phyloP scores from a whole-genome alignment of 2,888 invertebrate genomes.

The Geophilus truncorum region DNA sequence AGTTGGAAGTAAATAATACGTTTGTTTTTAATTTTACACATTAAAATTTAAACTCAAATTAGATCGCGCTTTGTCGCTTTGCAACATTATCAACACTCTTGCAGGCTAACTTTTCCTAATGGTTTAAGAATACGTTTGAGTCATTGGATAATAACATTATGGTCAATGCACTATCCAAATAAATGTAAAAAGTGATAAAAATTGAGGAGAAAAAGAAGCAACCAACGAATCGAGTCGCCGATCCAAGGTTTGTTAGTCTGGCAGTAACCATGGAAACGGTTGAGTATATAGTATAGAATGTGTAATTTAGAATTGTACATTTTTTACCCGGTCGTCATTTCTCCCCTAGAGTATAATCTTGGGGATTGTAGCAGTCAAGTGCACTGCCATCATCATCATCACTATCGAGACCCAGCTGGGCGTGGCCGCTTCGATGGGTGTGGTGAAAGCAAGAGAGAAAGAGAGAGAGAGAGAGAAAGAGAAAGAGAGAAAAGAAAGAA shows the following conservation, averaged over 20 bases:
- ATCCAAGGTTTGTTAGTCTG: not conserved
- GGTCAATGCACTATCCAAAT: too few species aligned
- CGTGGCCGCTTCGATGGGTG: constrained; percentile 3
- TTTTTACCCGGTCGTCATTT: not conserved
- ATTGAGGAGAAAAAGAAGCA: not conserved
- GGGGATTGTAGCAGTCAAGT: constrained; percentile 15
- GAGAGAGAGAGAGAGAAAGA: not conserved
- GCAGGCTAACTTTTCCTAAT: too few species aligned
- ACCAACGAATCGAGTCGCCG: not conserved
- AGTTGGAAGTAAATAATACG: too few species aligned
- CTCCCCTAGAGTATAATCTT: constrained; percentile 1
- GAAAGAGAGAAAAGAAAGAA: not conserved
- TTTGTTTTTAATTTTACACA: too few species aligned
- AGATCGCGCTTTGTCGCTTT: too few species aligned
- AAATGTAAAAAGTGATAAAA: too few species aligned
- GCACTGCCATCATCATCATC: constrained; percentile 15
- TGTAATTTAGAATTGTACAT: constrained; percentile 20
- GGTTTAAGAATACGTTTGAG: too few species aligned
- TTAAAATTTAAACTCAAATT: too few species aligned
- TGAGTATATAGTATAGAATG: not conserved
- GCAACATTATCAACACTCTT: too few species aligned
- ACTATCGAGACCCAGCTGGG: not conserved
- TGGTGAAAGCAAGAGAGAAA: not conserved
- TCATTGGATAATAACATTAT: too few species aligned
- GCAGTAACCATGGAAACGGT: not conserved